Evolutionary conservation across 2,888 invertebrate species (phyloP), one percentile per base, ranked within the genome.

Genomic region (Pyrochroa serraticornis): DNA sequence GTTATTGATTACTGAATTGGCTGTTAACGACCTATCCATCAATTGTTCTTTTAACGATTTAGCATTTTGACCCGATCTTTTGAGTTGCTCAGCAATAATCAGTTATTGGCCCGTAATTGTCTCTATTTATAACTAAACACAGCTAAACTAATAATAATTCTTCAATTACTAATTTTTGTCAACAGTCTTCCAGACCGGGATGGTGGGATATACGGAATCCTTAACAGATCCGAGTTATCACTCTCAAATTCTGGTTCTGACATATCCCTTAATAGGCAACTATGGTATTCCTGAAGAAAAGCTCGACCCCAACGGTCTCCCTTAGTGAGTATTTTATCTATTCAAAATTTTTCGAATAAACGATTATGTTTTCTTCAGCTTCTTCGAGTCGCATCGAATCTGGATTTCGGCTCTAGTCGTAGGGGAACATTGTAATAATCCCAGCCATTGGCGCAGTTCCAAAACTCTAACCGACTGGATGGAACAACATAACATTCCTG

Each of bases 161-260:
- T 22, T 22, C 22, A 22, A 22, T 22, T n/a, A 22, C 5, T 22
- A 22, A 3, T 22, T 22, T 22, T 22, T 64, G 66, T 68, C 80
- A 82, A 39, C 76, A 95, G 95, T 95, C 30, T 97, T 97, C 77
- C 96, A 97, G 84, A 97, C 97, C 65, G 99, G 99, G 49, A 98
- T 99, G 97, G 98, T 99, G 8, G 99, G 99, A 6, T 99, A 99
- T 79, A 91, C 95, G 0, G 99, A 99, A 81, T 97, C 99, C 0
- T 82, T 99, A 74, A 98, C 98, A 3, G 99, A 99, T 81, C 99
- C 99, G 2, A 98, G 97, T 0, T 99, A 99, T 79, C 91, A 91
- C 67, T 86, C 90, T 0, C 99, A 99, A 82, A 88, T 99, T 66
- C 82, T 99, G 58, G 92, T 97, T 0, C 84, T 99, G 12, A 99